Conservation (phyloP, 2,888 invertebrate species). For the Epinotia nisella region DNA sequence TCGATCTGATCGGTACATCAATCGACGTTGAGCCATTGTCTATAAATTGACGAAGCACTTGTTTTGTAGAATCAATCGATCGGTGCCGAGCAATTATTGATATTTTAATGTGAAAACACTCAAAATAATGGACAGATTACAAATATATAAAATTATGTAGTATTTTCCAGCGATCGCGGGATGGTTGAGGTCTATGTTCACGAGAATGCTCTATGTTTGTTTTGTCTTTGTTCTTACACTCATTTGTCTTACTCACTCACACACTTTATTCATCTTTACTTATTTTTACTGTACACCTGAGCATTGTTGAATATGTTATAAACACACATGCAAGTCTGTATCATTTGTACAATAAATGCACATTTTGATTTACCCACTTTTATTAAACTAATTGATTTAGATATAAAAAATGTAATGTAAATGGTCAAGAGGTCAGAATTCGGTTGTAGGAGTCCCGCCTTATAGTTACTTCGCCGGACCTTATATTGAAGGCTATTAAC, state of each 20-base stretch:
- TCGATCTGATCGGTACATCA: no score
- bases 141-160: slow-evolving; percentile 45
- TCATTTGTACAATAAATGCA: neutral
- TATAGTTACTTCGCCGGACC: neutral
- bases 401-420: no score
- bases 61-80: neutral
- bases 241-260: slow-evolving; percentile 35
- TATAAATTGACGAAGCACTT: neutral
- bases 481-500: neutral
- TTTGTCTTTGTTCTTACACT: slow-evolving; percentile 68
- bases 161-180: slow-evolving; percentile 59
- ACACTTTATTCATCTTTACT: slow-evolving; percentile 13
- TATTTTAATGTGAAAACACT: neutral
- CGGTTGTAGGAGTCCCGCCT: slow-evolving; percentile 1
- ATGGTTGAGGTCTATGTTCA: slow-evolving; percentile 62
- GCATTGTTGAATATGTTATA: neutral
- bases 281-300: slow-evolving; percentile 1
- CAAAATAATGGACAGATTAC: no score
- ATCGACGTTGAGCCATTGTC: no score
- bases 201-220: slow-evolving; percentile 63
- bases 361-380: neutral
- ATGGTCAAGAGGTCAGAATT: neutral
- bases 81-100: neutral
- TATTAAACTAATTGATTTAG: no score
- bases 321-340: neutral